Evolutionary conservation across 2,113 vertebrate genomes (phyloP).

Genomic region (human): GRCh38 chr7:71637501-71638000

Average conservation of each 20-base stretch:
- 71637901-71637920: no score
- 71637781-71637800: background rate
- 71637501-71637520: background rate
- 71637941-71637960: no score
- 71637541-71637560: background rate
- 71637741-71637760: background rate
- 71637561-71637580: background rate
- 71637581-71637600: background rate
- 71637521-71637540: background rate
- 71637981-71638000: no score
- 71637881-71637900: no score
- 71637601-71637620: rapidly evolving
- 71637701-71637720: background rate
- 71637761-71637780: slow-evolving; percentile 31
- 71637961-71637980: no score
- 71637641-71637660: background rate
- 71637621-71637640: background rate
- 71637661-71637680: background rate
- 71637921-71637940: no score
- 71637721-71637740: background rate
- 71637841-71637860: background rate
- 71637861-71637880: no score
- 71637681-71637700: background rate
- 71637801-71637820: no score
- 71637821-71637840: background rate